Evolutionary conservation across 2,797 vertebrate genomes (phyloP).

Genomic region (Adelosebastes latens): DNA sequence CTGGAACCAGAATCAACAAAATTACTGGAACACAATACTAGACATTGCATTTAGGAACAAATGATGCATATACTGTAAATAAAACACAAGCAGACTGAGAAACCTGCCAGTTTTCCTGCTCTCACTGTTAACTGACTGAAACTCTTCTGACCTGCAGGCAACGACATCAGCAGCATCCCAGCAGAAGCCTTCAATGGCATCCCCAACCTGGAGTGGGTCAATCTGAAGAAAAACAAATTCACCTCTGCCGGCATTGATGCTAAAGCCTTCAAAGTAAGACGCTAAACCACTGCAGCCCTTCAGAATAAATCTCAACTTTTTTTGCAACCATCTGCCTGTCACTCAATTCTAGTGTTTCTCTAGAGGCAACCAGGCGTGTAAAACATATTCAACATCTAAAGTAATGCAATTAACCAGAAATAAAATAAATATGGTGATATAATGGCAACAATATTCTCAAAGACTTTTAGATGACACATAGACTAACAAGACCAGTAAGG

Average conservation of each 20-base stretch:
- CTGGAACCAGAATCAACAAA: background rate
- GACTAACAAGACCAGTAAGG: background rate
- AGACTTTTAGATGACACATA: background rate
- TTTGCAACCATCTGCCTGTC: background rate
- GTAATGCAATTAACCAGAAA: background rate
- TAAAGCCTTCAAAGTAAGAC: slow-evolving; percentile 68
- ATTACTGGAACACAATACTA: background rate
- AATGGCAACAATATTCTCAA: background rate
- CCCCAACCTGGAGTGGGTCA: slow-evolving; percentile 94
- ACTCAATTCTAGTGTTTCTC: background rate
- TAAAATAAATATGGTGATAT: background rate
- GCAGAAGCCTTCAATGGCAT: slow-evolving; percentile 92
- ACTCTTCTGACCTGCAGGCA: slow-evolving; percentile 80
- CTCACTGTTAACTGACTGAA: background rate
- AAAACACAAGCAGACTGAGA: background rate
- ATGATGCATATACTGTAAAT: background rate
- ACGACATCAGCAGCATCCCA: slow-evolving; percentile 89
- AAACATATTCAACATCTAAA: background rate
- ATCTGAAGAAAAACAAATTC: slow-evolving; percentile 93
- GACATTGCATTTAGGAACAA: background rate
- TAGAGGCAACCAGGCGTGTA: background rate
- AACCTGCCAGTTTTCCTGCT: background rate
- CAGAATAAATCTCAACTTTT: background rate
- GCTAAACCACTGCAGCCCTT: background rate
- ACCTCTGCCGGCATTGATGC: slow-evolving; percentile 82